These are phyloP conservation scores for Trissoscelio sp. DNA, from an alignment of 2,888 invertebrate species.

Conservation along the genomic window DNA sequence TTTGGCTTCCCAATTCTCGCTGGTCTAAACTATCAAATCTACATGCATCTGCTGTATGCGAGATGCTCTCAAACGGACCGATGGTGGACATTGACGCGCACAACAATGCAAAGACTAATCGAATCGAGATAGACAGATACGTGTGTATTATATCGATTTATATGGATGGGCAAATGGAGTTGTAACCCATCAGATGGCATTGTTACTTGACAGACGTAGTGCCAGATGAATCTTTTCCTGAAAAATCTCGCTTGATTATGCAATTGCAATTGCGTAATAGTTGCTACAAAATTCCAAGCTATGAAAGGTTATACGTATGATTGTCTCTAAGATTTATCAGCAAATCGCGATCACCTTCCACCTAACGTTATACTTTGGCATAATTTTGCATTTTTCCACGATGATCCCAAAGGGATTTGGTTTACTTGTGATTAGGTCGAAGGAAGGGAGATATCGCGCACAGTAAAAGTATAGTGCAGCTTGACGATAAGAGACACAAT, in stretches of 20 bases:
- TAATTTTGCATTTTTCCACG: constrained; percentile 70
- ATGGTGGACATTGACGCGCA: constrained; percentile 73
- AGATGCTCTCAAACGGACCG: constrained; percentile 60
- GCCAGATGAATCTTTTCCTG: constrained; percentile 15
- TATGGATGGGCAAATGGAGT: constrained; percentile 36
- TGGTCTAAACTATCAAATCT: constrained; percentile 10
- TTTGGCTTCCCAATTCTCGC: neutral
- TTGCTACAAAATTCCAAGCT: neutral
- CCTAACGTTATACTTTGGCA: constrained; percentile 23
- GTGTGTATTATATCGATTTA: constrained; percentile 32
- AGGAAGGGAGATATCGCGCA: constrained; percentile 69
- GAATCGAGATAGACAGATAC: constrained; percentile 74
- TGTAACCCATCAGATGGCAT: constrained; percentile 22
- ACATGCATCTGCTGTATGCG: constrained; percentile 51
- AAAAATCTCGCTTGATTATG: constrained; percentile 11
- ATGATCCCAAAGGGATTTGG: constrained; percentile 73
- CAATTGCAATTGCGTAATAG: neutral
- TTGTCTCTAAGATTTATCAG: constrained; percentile 17
- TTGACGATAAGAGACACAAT: constrained; percentile 83
- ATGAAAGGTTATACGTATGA: neutral
- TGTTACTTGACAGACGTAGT: constrained; percentile 6
- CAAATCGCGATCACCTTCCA: constrained; percentile 3
- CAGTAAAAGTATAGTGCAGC: constrained; percentile 82
- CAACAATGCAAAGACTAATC: constrained; percentile 78
- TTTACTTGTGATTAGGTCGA: constrained; percentile 70